Percentiles rank a stretch among this genome's conserved stretches.
These are phyloP conservation scores for Zaprionus ornatus DNA, from an alignment of 1,140 invertebrate genomes.

Conservation along the genomic window DNA sequence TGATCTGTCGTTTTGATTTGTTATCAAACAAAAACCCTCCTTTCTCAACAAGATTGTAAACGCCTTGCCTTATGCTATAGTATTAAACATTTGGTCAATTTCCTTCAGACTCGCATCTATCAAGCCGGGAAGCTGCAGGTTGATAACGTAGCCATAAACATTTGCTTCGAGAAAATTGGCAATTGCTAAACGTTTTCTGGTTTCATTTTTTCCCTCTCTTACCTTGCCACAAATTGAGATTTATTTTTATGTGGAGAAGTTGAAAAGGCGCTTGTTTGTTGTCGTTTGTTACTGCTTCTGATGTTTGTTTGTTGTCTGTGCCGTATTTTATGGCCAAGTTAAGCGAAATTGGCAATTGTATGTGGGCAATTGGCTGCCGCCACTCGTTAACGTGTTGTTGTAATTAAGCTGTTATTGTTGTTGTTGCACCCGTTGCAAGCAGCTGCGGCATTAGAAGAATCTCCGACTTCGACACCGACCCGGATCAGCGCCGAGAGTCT, in stretches of 20 bases:
- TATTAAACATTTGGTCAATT: background rate
- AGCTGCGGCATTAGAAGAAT: constrained; percentile 45
- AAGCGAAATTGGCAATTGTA: constrained; percentile 74
- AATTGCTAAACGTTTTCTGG: constrained; percentile 67
- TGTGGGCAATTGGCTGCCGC: constrained; percentile 66
- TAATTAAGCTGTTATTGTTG: constrained; percentile 74
- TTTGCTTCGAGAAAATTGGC: constrained; percentile 66
- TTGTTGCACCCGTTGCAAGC: constrained; percentile 37
- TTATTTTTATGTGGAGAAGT: constrained; percentile 56
- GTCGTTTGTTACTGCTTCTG: constrained; percentile 4
- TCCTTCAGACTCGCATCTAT: background rate
- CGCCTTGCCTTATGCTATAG: constrained; percentile 30
- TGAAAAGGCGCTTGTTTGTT: constrained; percentile 47
- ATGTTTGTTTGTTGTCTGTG: constrained; percentile 26
- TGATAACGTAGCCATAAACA: constrained; percentile 51
- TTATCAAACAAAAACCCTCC: background rate
- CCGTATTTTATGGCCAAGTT: constrained; percentile 69
- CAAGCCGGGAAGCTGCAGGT: constrained; percentile 17
- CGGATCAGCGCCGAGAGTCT: background rate
- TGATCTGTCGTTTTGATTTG: background rate
- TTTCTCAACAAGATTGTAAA: background rate
- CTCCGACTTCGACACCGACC: constrained; percentile 4
- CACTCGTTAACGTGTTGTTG: constrained; percentile 69
- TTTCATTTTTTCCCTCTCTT: constrained; percentile 20
- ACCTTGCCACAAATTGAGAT: constrained; percentile 68